Percentiles rank a stretch among this genome's conserved stretches.
Conservation (phyloP, 2,888 invertebrate species). For the Drosophila quinaria region DNA sequence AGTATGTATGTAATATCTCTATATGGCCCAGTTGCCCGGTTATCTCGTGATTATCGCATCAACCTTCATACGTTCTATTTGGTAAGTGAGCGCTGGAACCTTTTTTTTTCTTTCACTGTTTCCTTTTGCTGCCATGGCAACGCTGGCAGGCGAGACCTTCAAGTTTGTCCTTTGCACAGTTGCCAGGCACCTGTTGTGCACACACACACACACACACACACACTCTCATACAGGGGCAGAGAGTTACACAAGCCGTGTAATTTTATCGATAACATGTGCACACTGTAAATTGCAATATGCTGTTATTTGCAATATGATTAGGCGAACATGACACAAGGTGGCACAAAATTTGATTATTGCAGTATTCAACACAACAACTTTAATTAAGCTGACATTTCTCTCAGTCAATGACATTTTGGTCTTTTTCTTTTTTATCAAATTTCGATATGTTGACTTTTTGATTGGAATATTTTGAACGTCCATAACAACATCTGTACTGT, state of each 20-base stretch:
- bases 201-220: slow-evolving; percentile 9
- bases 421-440: slow-evolving; percentile 64
- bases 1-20: slow-evolving; percentile 11
- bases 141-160: slow-evolving; percentile 62
- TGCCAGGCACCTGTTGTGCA: slow-evolving; percentile 79
- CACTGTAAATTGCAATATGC: slow-evolving; percentile 37
- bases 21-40: slow-evolving; percentile 47
- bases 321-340: slow-evolving; percentile 10
- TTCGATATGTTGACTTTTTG: slow-evolving; percentile 44
- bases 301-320: slow-evolving; percentile 42
- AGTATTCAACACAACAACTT: slow-evolving; percentile 11
- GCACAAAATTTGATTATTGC: slow-evolving; percentile 26
- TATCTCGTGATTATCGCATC: slow-evolving; percentile 59
- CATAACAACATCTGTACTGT: slow-evolving; percentile 43
- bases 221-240: neutral
- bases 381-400: slow-evolving; percentile 1
- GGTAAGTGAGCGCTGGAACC: slow-evolving; percentile 28
- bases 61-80: slow-evolving; percentile 38
- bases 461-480: slow-evolving; percentile 55
- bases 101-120: slow-evolving; percentile 11
- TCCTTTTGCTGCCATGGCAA: slow-evolving; percentile 53
- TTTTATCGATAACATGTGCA: slow-evolving; percentile 56
- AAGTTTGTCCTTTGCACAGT: slow-evolving; percentile 79
- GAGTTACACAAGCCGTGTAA: slow-evolving; percentile 25
- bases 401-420: slow-evolving; percentile 60